Percentiles rank a stretch among this genome's conserved stretches.
Evolutionary conservation across 1,140 invertebrate species (phyloP).

Genomic region (Laupala kohalensis): DNA sequence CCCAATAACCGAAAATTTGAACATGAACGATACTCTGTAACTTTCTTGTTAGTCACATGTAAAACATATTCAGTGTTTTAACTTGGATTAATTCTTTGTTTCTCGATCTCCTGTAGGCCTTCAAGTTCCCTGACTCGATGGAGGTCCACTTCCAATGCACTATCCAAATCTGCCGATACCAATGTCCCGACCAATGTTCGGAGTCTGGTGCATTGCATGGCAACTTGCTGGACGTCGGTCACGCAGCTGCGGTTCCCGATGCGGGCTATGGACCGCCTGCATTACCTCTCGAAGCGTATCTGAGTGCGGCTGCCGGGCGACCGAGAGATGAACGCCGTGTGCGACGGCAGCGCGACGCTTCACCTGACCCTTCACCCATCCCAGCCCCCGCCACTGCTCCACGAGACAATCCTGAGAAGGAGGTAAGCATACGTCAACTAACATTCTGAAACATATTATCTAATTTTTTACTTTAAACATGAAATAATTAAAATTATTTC

Average conservation of each 20-base stretch:
- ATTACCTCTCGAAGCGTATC: constrained; percentile 46
- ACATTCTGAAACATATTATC: too few relatives aligned
- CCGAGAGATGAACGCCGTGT: constrained; percentile 60
- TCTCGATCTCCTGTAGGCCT: too few relatives aligned
- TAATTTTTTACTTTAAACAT: too few relatives aligned
- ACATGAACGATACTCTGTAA: too few relatives aligned
- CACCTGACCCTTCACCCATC: constrained; percentile 30
- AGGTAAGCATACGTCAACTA: background rate
- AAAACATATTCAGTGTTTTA: too few relatives aligned
- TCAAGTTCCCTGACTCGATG: constrained; percentile 93
- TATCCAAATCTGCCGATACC: constrained; percentile 85
- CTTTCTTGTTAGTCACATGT: too few relatives aligned
- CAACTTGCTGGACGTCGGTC: constrained; percentile 34
- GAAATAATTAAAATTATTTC: too few relatives aligned
- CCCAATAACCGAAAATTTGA: too few relatives aligned
- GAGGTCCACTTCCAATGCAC: constrained; percentile 94
- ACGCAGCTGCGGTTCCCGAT: constrained; percentile 34
- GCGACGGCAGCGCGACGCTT: constrained; percentile 36
- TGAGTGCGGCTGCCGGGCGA: constrained; percentile 42
- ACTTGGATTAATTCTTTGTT: too few relatives aligned
- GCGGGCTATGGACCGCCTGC: constrained; percentile 32
- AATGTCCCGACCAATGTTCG: constrained; percentile 81
- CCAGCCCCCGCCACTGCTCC: too few relatives aligned
- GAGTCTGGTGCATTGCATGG: constrained; percentile 34
- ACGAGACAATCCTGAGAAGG: background rate